Percentiles rank a stretch among this genome's conserved stretches.
Conservation (phyloP, 2,113 vertebrate species). For the Microcebus murinus region DNA sequence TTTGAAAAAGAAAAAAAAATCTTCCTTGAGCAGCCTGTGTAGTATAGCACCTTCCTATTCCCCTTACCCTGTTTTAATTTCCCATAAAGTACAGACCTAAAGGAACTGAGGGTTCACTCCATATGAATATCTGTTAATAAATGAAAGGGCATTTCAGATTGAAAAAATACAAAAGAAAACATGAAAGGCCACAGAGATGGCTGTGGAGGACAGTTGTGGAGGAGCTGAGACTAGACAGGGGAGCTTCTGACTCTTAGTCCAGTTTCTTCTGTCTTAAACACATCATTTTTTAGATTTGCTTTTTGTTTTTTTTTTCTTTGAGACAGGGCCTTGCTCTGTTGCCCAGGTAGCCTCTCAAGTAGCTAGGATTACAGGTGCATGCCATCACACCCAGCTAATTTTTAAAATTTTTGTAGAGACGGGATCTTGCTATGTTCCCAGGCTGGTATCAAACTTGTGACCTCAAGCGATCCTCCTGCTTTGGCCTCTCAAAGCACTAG, state of each 20-base stretch:
- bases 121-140: background rate
- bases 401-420: no score
- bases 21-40: background rate
- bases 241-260: background rate
- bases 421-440: no score
- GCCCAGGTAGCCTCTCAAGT: no score
- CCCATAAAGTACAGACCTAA: background rate
- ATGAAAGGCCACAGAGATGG: background rate
- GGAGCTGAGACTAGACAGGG: background rate
- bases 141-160: background rate
- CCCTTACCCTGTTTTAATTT: background rate
- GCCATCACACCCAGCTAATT: no score
- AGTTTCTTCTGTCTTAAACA: background rate
- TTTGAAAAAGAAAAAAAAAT: background rate
- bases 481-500: no score
- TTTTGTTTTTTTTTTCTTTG: no score
- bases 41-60: background rate
- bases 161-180: background rate
- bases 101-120: background rate
- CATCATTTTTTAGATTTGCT: background rate
- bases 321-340: no score
- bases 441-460: no score
- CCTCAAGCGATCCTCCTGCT: no score
- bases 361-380: no score
- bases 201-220: background rate